phyloP scores from a whole-genome alignment of 2,888 invertebrate species.

The Eristalis tenax region DNA sequence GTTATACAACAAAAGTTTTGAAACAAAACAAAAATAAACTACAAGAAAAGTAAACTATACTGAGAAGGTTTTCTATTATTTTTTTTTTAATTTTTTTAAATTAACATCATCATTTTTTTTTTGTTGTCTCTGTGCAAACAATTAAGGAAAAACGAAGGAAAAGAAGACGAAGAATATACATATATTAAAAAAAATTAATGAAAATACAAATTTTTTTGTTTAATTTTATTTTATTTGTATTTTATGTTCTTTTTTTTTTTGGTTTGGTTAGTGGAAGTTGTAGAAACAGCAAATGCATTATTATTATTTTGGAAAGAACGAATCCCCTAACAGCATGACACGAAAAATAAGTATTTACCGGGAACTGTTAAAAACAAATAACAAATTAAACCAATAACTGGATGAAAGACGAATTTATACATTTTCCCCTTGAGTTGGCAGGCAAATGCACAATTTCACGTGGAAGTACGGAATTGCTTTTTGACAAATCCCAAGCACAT shows the following conservation, averaged over 20 bases:
- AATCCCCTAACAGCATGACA: conserved; percentile 59
- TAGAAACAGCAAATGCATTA: background rate
- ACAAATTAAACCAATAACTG: background rate
- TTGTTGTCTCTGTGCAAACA: conserved; percentile 44
- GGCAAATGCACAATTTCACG: background rate
- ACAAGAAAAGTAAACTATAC: conserved; percentile 47
- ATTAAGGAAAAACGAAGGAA: conserved; percentile 1
- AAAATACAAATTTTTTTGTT: conserved; percentile 39
- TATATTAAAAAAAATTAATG: conserved; percentile 47
- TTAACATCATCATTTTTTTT: conserved; percentile 16
- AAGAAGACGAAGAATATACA: conserved; percentile 14
- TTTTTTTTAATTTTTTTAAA: conserved; percentile 15
- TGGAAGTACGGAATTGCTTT: background rate
- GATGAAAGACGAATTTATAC: background rate
- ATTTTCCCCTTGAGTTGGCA: background rate
- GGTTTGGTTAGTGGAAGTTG: conserved; percentile 53
- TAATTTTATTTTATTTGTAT: background rate
- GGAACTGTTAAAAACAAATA: background rate
- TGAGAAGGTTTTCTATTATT: conserved; percentile 52
- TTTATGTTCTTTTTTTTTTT: conserved; percentile 19
- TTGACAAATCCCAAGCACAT: background rate
- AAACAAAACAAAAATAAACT: conserved; percentile 39
- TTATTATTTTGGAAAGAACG: background rate
- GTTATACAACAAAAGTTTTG: conserved; percentile 68
- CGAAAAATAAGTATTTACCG: background rate